Evolutionary conservation across 92 coral and sea anemone species (phyloP), one percentile per base, ranked within the genome.

Genomic region (Epizoanthus rinbou): DNA sequence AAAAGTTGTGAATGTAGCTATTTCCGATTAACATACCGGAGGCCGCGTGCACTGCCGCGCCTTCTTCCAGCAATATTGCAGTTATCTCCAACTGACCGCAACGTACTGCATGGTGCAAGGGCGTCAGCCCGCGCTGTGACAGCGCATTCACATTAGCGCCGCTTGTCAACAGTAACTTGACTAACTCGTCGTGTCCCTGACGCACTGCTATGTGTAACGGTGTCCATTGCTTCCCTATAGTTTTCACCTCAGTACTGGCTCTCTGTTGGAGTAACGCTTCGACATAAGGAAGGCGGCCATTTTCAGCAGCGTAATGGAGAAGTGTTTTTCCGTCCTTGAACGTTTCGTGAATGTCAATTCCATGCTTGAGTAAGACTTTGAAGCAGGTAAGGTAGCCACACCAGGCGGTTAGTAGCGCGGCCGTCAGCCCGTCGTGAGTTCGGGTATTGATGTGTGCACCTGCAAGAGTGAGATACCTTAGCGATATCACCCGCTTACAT

Each of bases 61-160:
- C 98, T 59, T 78, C 71, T 17, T 84, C 71, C n/a, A 93, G 85
- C 54, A 93, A 89, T 21, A 91, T n/a, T 31, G 80, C 82, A 64
- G 91, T 92, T 25, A 92, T 64, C 3, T 91, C 94, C 57, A 43
- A 39, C 69, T 89, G 92, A 16, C 89, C 87, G n/a, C 94, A 88
- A 43, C 92, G 94, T 23, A 90, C 84, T 8, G 98, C 93, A 59
- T 93, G 91, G 31, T 93, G 98, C n/a, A 93, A 73, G 24, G 95
- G 75, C 11, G 94, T 93, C 35, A 60, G 83, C 15, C 89, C 85
- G 64, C 86, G 66, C 45, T 43, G 18, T 5, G 94, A 89, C 57
- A 78, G 72, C 39, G 90, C 94, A 65, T 93, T 89, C 78, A 91
- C 67, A 11, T 87, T 74, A 31, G 95, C 98, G 13, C 93, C 94